phyloP scores from a whole-genome alignment of 2,797 vertebrate species.

The Ctenosaura bakeri region DNA sequence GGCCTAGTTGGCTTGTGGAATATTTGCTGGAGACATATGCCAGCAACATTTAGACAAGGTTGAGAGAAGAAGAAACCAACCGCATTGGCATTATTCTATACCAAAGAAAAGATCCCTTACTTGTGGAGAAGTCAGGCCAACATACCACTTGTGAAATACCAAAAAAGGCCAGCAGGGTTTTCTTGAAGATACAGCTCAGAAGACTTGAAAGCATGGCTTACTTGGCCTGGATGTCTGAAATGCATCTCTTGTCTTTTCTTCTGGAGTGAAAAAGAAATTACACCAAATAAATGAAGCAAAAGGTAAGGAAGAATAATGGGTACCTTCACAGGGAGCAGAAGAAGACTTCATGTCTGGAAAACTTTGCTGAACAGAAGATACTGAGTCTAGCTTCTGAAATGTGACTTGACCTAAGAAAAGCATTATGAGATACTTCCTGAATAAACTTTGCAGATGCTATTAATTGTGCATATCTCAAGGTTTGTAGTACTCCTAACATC shows the following conservation, averaged over 20 bases:
- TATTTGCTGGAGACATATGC: neutral
- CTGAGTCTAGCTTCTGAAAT: neutral
- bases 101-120: fast-evolving
- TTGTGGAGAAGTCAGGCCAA: neutral
- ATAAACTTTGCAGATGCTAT: neutral
- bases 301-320: neutral
- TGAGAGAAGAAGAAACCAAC: neutral
- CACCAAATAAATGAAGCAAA: neutral
- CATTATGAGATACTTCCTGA: slow-evolving; percentile 9
- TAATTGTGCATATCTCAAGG: neutral
- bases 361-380: slow-evolving; percentile 33
- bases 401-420: slow-evolving; percentile 18
- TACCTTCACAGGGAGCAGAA: neutral
- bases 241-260: slow-evolving; percentile 13
- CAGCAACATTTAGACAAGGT: neutral
- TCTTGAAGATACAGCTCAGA: neutral
- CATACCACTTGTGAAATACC: neutral
- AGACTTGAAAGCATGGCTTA: neutral
- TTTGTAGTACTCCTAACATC: neutral
- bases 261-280: slow-evolving; percentile 9
- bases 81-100: neutral
- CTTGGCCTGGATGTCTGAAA: slow-evolving; percentile 4
- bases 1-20: neutral
- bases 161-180: neutral
- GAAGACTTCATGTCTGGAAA: neutral